phyloP scores from a whole-genome alignment of 2,888 invertebrate species.

The Drosophila recens region DNA sequence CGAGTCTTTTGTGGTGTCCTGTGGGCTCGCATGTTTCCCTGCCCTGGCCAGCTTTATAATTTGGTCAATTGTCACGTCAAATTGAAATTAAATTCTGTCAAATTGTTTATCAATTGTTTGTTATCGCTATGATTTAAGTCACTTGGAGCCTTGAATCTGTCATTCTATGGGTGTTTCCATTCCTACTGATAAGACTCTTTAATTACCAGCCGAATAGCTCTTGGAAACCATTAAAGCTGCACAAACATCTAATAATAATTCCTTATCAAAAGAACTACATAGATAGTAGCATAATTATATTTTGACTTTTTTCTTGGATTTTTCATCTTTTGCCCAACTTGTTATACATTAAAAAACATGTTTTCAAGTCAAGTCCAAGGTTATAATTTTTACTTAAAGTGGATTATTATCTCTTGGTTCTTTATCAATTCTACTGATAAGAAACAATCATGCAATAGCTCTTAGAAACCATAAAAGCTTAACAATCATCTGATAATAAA shows the following conservation, averaged over 20 bases:
- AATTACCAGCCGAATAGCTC: background rate
- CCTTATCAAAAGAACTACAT: constrained; percentile 19
- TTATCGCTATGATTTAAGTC: background rate
- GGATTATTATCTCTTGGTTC: background rate
- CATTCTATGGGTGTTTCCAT: background rate
- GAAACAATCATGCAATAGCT: background rate
- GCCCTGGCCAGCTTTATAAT: background rate
- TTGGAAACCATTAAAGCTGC: background rate
- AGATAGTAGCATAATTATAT: background rate
- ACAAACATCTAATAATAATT: background rate
- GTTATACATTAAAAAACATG: background rate
- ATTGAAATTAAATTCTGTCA: constrained; percentile 12
- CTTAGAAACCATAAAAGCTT: background rate
- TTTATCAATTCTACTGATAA: background rate
- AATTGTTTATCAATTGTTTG: constrained; percentile 14
- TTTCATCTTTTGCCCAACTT: background rate
- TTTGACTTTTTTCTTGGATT: no score
- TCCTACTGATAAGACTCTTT: background rate
- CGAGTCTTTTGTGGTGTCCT: background rate
- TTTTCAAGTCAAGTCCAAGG: background rate
- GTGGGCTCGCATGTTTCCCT: background rate
- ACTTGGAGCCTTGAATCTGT: background rate
- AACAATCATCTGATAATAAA: background rate
- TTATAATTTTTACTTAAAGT: background rate
- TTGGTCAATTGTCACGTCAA: constrained; percentile 16